Evolutionary conservation across 2,797 vertebrate genomes (phyloP), one percentile per base, ranked within the genome.

Genomic region (Eospalax fontanierii): DNA sequence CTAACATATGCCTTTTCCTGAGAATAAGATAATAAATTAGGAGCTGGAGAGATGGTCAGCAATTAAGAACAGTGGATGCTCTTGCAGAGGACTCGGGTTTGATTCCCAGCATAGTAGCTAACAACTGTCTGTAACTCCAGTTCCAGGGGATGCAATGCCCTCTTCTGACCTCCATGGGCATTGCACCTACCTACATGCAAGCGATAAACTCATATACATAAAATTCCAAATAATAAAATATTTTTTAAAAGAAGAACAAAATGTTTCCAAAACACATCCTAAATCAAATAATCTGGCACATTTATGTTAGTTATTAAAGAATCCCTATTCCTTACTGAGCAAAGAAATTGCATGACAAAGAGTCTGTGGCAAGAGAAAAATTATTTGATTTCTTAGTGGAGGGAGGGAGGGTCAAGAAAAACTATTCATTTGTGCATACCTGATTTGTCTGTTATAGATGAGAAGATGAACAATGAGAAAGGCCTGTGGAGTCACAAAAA

Each of bases 291-390:
- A 50, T 81, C 11, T 18, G 50, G 28, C 30, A 59, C 50, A 35
- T 6, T 89, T 76, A 43, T 35, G 59, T 12, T 82, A 16, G 7
- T 9, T 82, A 85, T 78, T 80, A 80, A 61, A 54, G 30, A 89
- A 73, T 81, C 85, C 30, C 4, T 33, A 24, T 28, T 40, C 57
- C 43, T 85, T 87, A 71, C 9, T 38, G 40, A 81, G 28, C 30
- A 93, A 89, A 87, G 30, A 59, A 91, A 87, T 87, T 84, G 68
- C 26, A 68, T 74, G 68, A 73, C 26, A 93, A 75, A 61, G 33
- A 1, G 6, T 57, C 40, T 84, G 26, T 61, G 46, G 79, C n/a
- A 90, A 18, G 30, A 94, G 90, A 15, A 88, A 83, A 75, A 70
- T 80, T 24, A 28, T 90, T 33, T 92, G 63, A 75, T 90, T 95